A percentile compares a stretch with the other conserved stretches of the same genome.
These are phyloP conservation scores for Andrena bucephala DNA, from an alignment of 2,888 invertebrate genomes.

Conservation along the genomic window DNA sequence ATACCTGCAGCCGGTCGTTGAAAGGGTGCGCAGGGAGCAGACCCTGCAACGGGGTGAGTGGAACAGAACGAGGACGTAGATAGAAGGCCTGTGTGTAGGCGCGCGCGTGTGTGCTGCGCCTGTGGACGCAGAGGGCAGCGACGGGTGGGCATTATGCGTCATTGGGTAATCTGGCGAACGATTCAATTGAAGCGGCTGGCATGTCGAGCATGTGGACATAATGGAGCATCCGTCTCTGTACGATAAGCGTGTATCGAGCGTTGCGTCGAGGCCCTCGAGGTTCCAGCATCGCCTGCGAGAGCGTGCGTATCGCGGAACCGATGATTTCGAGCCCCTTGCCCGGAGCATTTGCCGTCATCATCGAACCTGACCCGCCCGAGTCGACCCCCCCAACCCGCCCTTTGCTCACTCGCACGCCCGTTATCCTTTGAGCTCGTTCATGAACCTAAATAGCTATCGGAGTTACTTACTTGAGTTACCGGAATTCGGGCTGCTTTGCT, in stretches of 20 bases:
- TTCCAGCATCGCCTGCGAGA: slow-evolving; percentile 54
- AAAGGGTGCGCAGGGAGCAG: slow-evolving; percentile 35
- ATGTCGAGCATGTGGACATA: slow-evolving; percentile 84
- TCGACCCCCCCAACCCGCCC: background rate
- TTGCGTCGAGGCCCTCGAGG: slow-evolving; percentile 59
- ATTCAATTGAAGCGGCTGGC: slow-evolving; percentile 84
- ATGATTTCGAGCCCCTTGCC: slow-evolving; percentile 57
- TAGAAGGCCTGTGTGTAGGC: background rate
- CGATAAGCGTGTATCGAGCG: slow-evolving; percentile 79
- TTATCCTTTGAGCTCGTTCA: slow-evolving; percentile 62
- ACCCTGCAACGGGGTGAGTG: slow-evolving; percentile 21
- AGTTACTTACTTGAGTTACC: slow-evolving; percentile 55
- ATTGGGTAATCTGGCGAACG: slow-evolving; percentile 84
- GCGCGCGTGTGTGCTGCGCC: slow-evolving; percentile 17
- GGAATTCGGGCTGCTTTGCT: slow-evolving; percentile 28
- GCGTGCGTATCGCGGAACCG: slow-evolving; percentile 65
- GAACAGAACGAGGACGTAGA: slow-evolving; percentile 16
- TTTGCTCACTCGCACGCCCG: background rate
- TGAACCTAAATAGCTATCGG: slow-evolving; percentile 59
- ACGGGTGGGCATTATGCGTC: slow-evolving; percentile 82
- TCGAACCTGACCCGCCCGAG: slow-evolving; percentile 17
- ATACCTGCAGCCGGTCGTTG: slow-evolving; percentile 69
- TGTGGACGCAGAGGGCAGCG: slow-evolving; percentile 46
- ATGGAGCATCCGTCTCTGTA: slow-evolving; percentile 83
- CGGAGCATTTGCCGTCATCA: slow-evolving; percentile 47